Evolutionary conservation across 2,888 invertebrate species (phyloP), one percentile per base, ranked within the genome.

Genomic region (Aleiodes alternator): DNA sequence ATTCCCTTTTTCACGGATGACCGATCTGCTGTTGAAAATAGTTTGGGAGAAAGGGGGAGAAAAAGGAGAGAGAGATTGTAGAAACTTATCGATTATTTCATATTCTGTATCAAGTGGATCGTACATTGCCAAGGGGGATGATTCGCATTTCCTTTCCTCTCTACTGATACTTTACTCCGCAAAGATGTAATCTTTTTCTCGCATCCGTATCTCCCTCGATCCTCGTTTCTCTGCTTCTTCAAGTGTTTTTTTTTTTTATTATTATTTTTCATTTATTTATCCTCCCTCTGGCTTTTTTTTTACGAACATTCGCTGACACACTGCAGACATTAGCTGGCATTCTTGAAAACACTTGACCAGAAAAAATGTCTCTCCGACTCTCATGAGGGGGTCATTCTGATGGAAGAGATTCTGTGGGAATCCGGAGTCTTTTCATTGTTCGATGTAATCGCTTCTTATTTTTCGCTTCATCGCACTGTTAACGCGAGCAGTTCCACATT

Each of bases 261-360:
- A n/a, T 38, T 43, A 43, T 43, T 43, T 43, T 43, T 43, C 29
- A 50, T 69, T 43, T 43, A 43, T 43, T 43, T 43, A 43, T 43
- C 43, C 5, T 38, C 29, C 55, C 38, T 34, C 34, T 14, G 55
- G 80, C 74, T 23, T 23, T 61, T 75, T 61, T 51, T 71, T 68
- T 51, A 61, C 34, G 38, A 48, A 72, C 78, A 76, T 76, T 80
- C 78, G 78, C 79, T 78, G 80, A 82, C 80, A 80, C 79, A 76
- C 80, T 76, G 75, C 79, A 82, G 80, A 84, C 81, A 83, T 84
- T 82, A 84, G 79, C 82, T 77, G 78, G 77, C 80, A 79, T 84
- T 85, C 80, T 78, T 76, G 29, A 61, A 43, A 61, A 50, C 43
- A 14, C 61, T 16, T 14, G 29, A 51, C 61, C 16, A 16, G n/a